Evolutionary conservation across 2,888 invertebrate genomes (phyloP).

Genomic region (Syrista parreyssii): DNA sequence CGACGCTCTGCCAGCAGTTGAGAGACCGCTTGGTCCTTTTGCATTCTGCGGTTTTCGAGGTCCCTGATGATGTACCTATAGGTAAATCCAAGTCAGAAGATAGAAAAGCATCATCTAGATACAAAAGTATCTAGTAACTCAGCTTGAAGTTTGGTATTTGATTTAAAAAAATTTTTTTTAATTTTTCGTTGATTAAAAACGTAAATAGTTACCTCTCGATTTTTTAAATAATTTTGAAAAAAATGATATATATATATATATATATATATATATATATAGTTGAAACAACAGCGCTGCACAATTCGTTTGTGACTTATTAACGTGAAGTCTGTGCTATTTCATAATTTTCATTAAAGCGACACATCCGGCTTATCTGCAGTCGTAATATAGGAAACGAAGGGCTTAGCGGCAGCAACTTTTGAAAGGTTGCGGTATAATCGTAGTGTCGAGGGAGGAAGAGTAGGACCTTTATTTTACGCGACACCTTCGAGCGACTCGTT

Average conservation of each 20-base stretch:
- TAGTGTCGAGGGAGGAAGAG: not conserved
- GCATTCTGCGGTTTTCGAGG: constrained; percentile 47
- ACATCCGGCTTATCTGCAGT: not conserved
- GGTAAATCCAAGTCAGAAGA: not conserved
- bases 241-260: no score
- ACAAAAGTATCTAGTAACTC: no score
- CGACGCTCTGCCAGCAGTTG: not conserved
- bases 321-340: not conserved
- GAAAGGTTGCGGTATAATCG: not conserved
- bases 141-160: not conserved
- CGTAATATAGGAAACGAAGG: not conserved
- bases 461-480: not conserved
- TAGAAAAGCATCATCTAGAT: not conserved
- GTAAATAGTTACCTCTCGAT: no score
- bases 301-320: not conserved
- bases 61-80: not conserved
- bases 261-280: not conserved
- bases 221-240: not conserved
- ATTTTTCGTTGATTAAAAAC: no score
- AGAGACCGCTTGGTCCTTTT: constrained; percentile 36
- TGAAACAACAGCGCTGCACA: not conserved
- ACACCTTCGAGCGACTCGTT: not conserved
- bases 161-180: not conserved
- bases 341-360: not conserved
- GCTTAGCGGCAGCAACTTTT: not conserved